Percentiles rank a stretch among this genome's conserved stretches.
Conservation (phyloP, 2,113 vertebrate species). For the Barbus barbus region DNA sequence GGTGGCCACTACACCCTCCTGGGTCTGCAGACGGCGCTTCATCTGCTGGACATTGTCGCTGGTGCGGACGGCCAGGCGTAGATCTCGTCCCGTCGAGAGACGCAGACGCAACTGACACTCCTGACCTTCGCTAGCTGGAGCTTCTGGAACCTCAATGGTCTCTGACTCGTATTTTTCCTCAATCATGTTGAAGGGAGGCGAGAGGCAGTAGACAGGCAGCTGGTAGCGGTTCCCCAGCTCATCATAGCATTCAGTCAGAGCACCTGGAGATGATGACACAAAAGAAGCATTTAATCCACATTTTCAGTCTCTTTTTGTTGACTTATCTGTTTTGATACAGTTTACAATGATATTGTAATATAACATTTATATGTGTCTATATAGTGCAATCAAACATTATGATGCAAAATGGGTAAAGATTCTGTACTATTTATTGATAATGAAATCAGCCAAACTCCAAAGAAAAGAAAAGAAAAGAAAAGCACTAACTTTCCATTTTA, state of each 20-base stretch:
- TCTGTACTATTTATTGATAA: background rate
- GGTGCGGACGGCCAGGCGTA: constrained; percentile 87
- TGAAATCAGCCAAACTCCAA: background rate
- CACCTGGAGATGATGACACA: constrained; percentile 72
- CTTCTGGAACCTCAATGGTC: constrained; percentile 80
- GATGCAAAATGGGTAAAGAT: background rate
- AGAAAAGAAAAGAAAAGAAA: too few species aligned
- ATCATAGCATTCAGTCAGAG: constrained; percentile 96
- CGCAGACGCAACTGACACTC: constrained; percentile 94
- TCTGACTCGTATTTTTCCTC: constrained; percentile 91
- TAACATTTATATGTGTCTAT: background rate
- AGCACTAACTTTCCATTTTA: background rate
- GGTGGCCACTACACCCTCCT: constrained; percentile 83
- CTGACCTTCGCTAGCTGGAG: constrained; percentile 82
- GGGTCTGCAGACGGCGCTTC: constrained; percentile 89
- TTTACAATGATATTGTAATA: background rate
- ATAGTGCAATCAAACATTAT: background rate
- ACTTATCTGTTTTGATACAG: background rate
- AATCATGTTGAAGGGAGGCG: constrained; percentile 97
- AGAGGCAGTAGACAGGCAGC: constrained; percentile 95
- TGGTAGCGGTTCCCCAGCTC: constrained; percentile 98
- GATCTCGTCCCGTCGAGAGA: constrained; percentile 94
- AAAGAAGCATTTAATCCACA: background rate
- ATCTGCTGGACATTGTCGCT: constrained; percentile 93
- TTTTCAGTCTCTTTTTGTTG: background rate